Conservation (phyloP, 2,113 vertebrate genomes). For the Cichladusa arquata region DNA sequence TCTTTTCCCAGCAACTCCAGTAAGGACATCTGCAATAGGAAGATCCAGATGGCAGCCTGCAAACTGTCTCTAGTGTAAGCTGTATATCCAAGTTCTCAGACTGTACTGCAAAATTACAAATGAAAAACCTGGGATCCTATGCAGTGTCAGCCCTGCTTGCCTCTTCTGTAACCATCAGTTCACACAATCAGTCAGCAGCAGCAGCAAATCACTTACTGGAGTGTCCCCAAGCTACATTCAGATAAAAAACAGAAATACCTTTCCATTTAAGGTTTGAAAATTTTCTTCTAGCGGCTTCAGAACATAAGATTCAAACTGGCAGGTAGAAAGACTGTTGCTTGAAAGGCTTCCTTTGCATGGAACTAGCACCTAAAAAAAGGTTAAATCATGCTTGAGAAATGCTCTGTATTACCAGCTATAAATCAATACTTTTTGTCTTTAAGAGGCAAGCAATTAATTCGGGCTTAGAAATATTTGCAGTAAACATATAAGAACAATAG, state of each 20-base stretch:
- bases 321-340: conserved; percentile 67
- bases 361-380: conserved; percentile 81
- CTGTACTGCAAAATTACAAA: background rate
- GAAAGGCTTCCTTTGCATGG: conserved; percentile 88
- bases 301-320: conserved; percentile 89
- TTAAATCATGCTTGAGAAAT: background rate
- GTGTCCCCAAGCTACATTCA: background rate
- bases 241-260: conserved; percentile 72
- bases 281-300: conserved; percentile 80
- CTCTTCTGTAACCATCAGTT: background rate
- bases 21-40: background rate
- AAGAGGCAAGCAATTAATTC: background rate
- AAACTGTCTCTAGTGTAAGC: background rate
- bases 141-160: background rate
- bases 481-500: background rate
- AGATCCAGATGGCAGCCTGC: background rate
- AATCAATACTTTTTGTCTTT: background rate
- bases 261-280: conserved; percentile 88
- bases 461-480: background rate
- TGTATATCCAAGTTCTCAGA: background rate
- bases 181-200: background rate
- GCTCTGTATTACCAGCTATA: background rate
- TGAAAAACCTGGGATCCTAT: background rate
- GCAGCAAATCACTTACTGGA: background rate
- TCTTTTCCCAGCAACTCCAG: background rate